Conservation (phyloP, 2,797 vertebrate genomes). For the Labroides dimidiatus region DNA sequence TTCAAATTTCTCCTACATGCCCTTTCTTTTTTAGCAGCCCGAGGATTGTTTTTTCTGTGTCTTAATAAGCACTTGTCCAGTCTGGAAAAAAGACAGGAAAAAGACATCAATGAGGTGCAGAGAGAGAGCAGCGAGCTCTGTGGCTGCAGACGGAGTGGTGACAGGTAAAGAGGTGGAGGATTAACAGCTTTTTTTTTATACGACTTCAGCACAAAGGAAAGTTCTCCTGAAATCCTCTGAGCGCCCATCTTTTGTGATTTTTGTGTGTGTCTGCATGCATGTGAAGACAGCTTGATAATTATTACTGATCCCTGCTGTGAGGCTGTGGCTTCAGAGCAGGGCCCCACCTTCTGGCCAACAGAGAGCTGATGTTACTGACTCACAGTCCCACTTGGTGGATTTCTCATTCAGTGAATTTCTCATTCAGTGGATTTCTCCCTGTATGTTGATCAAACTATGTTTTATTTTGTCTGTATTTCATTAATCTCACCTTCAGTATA, state of each 20-base stretch:
- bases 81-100: slow-evolving; percentile 45
- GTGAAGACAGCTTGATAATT: slow-evolving; percentile 42
- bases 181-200: slow-evolving; percentile 64
- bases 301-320: slow-evolving; percentile 22
- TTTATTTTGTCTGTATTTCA: too few relatives aligned
- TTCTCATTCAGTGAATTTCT: neutral
- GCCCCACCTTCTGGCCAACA: slow-evolving; percentile 56
- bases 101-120: slow-evolving; percentile 48
- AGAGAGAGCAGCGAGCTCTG: slow-evolving; percentile 35
- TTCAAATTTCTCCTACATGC: slow-evolving; percentile 50
- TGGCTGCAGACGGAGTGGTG: slow-evolving; percentile 63
- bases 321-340: slow-evolving; percentile 15
- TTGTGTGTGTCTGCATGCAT: slow-evolving; percentile 13
- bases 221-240: slow-evolving; percentile 42
- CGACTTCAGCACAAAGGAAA: slow-evolving; percentile 59
- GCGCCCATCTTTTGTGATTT: slow-evolving; percentile 4
- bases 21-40: slow-evolving; percentile 32
- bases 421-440: neutral
- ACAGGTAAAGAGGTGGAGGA: slow-evolving; percentile 69
- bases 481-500: too few relatives aligned
- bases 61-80: slow-evolving; percentile 74
- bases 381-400: neutral
- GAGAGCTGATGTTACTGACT: slow-evolving; percentile 33
- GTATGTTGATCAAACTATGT: too few relatives aligned
- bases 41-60: slow-evolving; percentile 50